phyloP scores from a whole-genome alignment of 2,113 vertebrate genomes.

The Ranitomeya imitator region DNA sequence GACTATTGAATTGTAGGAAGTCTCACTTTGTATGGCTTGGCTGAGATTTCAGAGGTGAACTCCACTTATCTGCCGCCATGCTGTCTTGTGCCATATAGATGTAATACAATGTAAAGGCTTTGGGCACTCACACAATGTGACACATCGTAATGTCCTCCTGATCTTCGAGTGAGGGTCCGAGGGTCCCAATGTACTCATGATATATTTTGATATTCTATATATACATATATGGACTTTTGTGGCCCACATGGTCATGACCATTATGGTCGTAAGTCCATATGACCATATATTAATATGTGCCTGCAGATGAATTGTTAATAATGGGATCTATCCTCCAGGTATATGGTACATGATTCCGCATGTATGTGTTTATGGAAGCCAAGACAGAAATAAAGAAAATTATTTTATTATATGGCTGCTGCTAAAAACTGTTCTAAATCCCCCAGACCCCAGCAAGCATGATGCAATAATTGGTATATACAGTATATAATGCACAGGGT shows the following conservation, averaged over 20 bases:
- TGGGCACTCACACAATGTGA: no score
- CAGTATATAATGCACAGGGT: neutral
- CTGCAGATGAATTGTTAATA: neutral
- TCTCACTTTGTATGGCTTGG: no score
- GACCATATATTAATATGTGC: neutral
- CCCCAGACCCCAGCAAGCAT: neutral
- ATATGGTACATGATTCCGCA: neutral
- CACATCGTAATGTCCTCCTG: neutral
- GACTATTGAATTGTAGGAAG: no score
- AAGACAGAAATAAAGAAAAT: neutral
- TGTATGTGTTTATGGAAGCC: no score
- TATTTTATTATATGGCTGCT: neutral
- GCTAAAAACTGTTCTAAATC: neutral
- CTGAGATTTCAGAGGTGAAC: neutral
- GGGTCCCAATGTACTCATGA: neutral
- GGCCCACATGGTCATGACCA: neutral
- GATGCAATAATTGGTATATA: neutral
- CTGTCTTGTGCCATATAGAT: neutral
- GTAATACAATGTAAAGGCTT: neutral
- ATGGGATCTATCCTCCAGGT: neutral
- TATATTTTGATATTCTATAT: neutral
- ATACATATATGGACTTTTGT: neutral
- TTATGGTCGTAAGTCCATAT: neutral
- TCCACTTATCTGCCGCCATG: neutral
- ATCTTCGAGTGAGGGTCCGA: neutral